These are phyloP conservation scores for Leucophora obtusa DNA, from an alignment of 2,888 invertebrate species.

Conservation along the genomic window DNA sequence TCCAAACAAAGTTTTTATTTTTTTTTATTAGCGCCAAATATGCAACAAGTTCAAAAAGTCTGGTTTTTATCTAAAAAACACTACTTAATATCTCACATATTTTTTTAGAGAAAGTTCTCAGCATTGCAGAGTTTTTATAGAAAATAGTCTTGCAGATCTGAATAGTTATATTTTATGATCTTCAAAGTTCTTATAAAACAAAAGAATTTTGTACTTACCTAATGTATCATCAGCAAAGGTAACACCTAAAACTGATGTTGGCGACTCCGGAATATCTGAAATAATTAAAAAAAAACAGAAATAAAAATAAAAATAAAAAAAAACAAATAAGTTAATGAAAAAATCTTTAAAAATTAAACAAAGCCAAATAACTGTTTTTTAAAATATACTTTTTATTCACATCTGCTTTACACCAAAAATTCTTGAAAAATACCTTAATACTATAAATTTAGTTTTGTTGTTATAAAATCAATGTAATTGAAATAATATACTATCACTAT, in stretches of 20 bases:
- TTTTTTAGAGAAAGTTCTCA: no score
- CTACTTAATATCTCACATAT: no score
- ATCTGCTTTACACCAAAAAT: conserved; percentile 10
- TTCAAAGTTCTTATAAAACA: neutral
- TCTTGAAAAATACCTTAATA: neutral
- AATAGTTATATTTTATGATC: no score
- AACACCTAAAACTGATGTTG: conserved; percentile 57
- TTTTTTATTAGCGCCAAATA: no score
- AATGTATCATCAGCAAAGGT: conserved; percentile 62
- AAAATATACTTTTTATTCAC: conserved; percentile 5
- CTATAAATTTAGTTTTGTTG: conserved; percentile 33
- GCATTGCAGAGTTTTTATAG: no score
- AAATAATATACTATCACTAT: no score
- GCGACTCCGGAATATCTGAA: conserved; percentile 52
- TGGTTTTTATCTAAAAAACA: no score
- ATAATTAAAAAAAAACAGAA: conserved; percentile 43
- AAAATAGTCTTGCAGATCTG: no score
- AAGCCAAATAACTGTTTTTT: neutral
- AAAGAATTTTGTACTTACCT: conserved; percentile 64
- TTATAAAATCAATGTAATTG: no score
- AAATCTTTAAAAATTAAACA: conserved; percentile 29
- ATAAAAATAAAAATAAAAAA: conserved; percentile 37
- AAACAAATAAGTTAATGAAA: conserved; percentile 22
- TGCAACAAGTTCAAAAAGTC: no score
- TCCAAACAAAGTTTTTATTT: no score